These are phyloP conservation scores for Coecobrya sp. DNA, from an alignment of 2,888 invertebrate genomes.

Conservation along the genomic window DNA sequence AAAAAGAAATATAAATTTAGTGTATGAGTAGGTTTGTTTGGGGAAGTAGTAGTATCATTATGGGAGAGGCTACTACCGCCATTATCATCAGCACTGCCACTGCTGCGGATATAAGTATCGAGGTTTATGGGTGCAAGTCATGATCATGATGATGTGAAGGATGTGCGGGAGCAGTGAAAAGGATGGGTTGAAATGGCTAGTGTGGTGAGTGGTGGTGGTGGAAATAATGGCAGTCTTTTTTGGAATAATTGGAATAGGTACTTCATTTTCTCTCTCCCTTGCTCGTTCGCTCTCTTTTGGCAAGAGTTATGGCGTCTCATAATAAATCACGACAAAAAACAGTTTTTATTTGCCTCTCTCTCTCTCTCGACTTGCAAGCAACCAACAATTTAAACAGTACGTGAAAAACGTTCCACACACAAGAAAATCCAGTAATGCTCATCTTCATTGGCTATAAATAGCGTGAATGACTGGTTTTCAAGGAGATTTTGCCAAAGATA, in stretches of 20 bases:
- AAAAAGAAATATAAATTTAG: slow-evolving; percentile 38
- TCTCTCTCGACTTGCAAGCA: not conserved
- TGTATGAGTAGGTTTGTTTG: slow-evolving; percentile 24
- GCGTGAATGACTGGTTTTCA: slow-evolving; percentile 30
- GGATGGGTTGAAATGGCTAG: slow-evolving; percentile 33
- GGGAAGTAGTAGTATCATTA: slow-evolving; percentile 1
- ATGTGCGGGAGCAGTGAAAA: not conserved
- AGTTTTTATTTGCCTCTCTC: slow-evolving; percentile 29
- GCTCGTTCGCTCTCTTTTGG: slow-evolving; percentile 32
- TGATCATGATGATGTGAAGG: slow-evolving; percentile 17
- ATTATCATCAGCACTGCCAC: not conserved
- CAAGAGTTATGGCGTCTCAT: slow-evolving; percentile 56
- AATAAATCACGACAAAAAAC: slow-evolving; percentile 52
- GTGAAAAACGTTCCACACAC: slow-evolving; percentile 19
- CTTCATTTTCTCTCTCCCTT: slow-evolving; percentile 28
- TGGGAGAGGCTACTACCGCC: slow-evolving; percentile 30
- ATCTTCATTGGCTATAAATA: slow-evolving; percentile 43
- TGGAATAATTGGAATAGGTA: slow-evolving; percentile 55
- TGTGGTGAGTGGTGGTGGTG: slow-evolving; percentile 12
- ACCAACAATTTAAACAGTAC: slow-evolving; percentile 11
- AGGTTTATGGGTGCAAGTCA: slow-evolving; percentile 58
- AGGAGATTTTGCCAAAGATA: slow-evolving; percentile 15
- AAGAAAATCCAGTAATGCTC: slow-evolving; percentile 2
- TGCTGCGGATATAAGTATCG: slow-evolving; percentile 1
- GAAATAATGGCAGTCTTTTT: slow-evolving; percentile 38